Base-by-base conservation (phyloP, 2,888 invertebrate genomes). In the Galeopsomyia nigrocyanea region DNA sequence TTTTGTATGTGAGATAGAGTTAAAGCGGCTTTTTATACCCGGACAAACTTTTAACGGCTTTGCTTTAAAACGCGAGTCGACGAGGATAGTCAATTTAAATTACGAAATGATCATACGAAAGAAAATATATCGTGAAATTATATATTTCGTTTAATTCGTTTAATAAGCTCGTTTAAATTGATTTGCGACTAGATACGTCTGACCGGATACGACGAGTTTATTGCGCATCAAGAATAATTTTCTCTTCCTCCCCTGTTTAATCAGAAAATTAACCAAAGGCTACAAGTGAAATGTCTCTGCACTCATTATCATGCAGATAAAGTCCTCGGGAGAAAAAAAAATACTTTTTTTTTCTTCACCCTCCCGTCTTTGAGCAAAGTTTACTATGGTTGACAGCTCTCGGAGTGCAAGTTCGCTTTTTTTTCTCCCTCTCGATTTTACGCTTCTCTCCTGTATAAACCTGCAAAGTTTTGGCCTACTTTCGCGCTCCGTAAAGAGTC, bases 401-500 rank as follows among this genome's bases (percentile, higher is more conserved):
- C n/a, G n/a, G n/a, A 22, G 39, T 50, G 13, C 6, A 55, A 26
- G 39, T 19, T 57, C 0, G 17, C 7, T 31, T 14, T 47, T 55
- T 57, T 57, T 46, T 13, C 64, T 62, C 60, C 21, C 56, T 50
- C 63, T 39, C 26, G 49, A 64, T 64, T 64, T 56, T 57, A 51
- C 50, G 13, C 19, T 62, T 47, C 5, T 39, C 39, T 10, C 10
- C 7, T 5, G 26, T 26, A 5, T 5, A 26, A 5, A 26, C 26
- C 26, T n/a, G n/a, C 55, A 47, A 61, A 71, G 66, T 71, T 71
- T 26, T 50, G 50, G 16, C 65, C 60, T 56, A 71, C n/a, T 66
- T 66, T 19, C 26, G 55, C 46, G 5, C 9, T 14, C 26, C 21
- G 21, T 10, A 56, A 56, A 19, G 53, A 39, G 22, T 60, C 17